A percentile compares a stretch with the other conserved stretches of the same genome.
These are phyloP conservation scores for Campoletis sonorensis DNA, from an alignment of 1,140 invertebrate species.

Conservation along the genomic window DNA sequence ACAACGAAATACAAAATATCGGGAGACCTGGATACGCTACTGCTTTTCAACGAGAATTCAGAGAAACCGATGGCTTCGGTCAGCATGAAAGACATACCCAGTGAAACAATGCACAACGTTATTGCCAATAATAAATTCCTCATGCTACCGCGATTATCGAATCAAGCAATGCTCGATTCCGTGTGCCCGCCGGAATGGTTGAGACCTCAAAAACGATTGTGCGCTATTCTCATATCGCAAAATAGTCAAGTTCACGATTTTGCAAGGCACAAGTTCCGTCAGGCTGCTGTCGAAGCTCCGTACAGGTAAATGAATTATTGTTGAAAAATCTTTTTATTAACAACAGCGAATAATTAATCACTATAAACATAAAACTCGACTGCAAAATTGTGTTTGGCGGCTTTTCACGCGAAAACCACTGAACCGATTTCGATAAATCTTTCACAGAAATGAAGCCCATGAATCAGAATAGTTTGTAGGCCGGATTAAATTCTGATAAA, in stretches of 20 bases:
- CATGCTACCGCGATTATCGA: slow-evolving; percentile 91
- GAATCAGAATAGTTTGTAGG: no score
- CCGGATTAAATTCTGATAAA: no score
- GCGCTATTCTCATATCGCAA: slow-evolving; percentile 90
- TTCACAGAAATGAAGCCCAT: no score
- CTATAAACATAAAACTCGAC: no score
- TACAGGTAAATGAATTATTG: slow-evolving; percentile 68
- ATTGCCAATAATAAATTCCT: slow-evolving; percentile 93
- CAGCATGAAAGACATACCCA: slow-evolving; percentile 91
- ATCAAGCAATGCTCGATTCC: slow-evolving; percentile 88
- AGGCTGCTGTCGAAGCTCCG: slow-evolving; percentile 82
- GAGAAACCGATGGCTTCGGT: slow-evolving; percentile 89
- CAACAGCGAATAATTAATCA: background rate
- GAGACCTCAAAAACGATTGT: slow-evolving; percentile 88
- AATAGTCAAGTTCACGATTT: slow-evolving; percentile 80
- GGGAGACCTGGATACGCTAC: slow-evolving; percentile 87
- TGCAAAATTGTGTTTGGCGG: no score
- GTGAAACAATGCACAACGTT: slow-evolving; percentile 90
- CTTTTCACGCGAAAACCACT: no score
- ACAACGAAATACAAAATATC: slow-evolving; percentile 85
- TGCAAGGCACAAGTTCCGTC: slow-evolving; percentile 80
- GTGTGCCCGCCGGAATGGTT: slow-evolving; percentile 93
- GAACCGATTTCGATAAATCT: no score
- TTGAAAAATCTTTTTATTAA: background rate
- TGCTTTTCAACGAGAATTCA: slow-evolving; percentile 82